These are phyloP conservation scores for Pyralis farinalis DNA, from an alignment of 2,888 invertebrate species.

Conservation along the genomic window DNA sequence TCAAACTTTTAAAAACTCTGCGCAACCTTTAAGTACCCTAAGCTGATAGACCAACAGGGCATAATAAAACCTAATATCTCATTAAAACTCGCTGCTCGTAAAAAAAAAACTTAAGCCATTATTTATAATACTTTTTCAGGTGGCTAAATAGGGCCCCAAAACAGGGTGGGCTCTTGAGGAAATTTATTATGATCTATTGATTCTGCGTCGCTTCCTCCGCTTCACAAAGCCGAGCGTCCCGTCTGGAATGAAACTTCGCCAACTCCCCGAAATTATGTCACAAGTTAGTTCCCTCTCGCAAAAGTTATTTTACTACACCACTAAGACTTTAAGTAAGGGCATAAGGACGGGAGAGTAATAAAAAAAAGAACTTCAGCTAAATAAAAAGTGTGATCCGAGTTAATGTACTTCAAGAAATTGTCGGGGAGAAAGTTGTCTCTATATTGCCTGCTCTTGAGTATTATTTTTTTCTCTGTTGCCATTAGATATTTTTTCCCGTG, in stretches of 20 bases:
- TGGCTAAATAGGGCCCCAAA: slow-evolving; percentile 39
- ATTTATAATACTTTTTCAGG: slow-evolving; percentile 56
- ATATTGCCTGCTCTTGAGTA: slow-evolving; percentile 2
- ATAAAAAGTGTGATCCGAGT: slow-evolving; percentile 22
- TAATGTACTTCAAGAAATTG: slow-evolving; percentile 6
- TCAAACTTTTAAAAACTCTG: not conserved
- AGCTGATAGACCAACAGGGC: not conserved
- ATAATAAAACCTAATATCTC: slow-evolving; percentile 12
- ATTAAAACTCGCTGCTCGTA: slow-evolving; percentile 26
- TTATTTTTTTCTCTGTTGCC: not conserved
- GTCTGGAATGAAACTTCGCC: slow-evolving; percentile 31
- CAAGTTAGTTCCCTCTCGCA: slow-evolving; percentile 42
- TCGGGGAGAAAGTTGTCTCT: slow-evolving; percentile 6
- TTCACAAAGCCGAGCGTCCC: slow-evolving; percentile 33
- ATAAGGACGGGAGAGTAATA: slow-evolving; percentile 29
- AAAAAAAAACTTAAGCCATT: slow-evolving; percentile 52
- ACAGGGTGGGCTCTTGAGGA: slow-evolving; percentile 28
- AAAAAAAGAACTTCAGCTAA: slow-evolving; percentile 29
- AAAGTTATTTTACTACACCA: slow-evolving; percentile 64
- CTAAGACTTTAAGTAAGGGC: slow-evolving; percentile 59
- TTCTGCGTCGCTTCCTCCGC: slow-evolving; percentile 36
- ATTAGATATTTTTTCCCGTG: not conserved
- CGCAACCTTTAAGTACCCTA: not conserved
- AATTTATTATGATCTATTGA: slow-evolving; percentile 67
- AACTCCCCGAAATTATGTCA: slow-evolving; percentile 55